These are phyloP conservation scores for Lordiphosa stackelbergi DNA, from an alignment of 1,140 invertebrate species.

Conservation along the genomic window DNA sequence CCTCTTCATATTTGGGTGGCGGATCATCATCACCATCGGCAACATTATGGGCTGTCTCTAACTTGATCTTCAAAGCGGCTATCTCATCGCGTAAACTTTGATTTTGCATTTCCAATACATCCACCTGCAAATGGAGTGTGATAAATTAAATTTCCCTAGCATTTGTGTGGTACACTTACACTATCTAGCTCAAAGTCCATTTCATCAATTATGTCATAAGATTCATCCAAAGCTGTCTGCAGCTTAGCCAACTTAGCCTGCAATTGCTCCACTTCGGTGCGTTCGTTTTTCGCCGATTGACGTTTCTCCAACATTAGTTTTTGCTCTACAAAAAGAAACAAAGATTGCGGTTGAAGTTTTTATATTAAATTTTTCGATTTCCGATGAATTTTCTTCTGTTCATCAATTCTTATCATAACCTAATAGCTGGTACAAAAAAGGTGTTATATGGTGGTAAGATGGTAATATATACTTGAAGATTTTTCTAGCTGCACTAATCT, in stretches of 20 bases:
- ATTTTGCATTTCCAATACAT: slow-evolving; percentile 69
- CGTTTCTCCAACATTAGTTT: slow-evolving; percentile 48
- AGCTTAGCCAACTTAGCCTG: slow-evolving; percentile 53
- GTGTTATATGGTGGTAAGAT: too few relatives aligned
- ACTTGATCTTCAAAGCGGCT: slow-evolving; percentile 27
- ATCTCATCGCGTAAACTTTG: slow-evolving; percentile 54
- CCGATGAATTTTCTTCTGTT: too few relatives aligned
- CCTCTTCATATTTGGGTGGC: slow-evolving; percentile 43
- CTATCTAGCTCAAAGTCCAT: slow-evolving; percentile 74
- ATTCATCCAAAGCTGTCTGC: slow-evolving; percentile 58
- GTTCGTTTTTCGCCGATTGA: slow-evolving; percentile 34
- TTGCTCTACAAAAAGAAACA: slow-evolving; percentile 26
- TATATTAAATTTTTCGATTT: background rate
- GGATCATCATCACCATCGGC: slow-evolving; percentile 37
- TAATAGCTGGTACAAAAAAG: too few relatives aligned
- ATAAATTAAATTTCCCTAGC: background rate
- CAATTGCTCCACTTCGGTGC: slow-evolving; percentile 34
- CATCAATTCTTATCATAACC: too few relatives aligned
- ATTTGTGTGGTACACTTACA: slow-evolving; percentile 21
- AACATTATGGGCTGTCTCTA: background rate
- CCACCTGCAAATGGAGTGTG: slow-evolving; percentile 27
- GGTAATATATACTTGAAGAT: too few relatives aligned
- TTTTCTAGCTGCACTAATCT: too few relatives aligned
- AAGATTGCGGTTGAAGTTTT: too few relatives aligned
- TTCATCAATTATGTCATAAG: slow-evolving; percentile 73